A percentile compares a stretch with the other conserved stretches of the same genome.
Evolutionary conservation across 2,113 vertebrate species (phyloP).

Genomic region (Corydoras maculifer): DNA sequence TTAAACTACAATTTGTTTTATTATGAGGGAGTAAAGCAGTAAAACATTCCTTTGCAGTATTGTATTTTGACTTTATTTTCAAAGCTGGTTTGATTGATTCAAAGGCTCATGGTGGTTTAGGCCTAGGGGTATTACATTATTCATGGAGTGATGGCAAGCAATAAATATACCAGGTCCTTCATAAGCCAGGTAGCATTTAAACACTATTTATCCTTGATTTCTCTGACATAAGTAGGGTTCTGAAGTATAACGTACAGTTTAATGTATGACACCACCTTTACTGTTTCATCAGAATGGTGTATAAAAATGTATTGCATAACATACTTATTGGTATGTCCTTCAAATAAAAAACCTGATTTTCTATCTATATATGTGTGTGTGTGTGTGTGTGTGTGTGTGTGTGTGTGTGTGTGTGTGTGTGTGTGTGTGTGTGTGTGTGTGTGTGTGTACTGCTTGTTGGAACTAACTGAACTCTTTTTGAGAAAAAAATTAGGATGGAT

Average conservation of each 20-base stretch:
- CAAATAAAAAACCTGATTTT: no score
- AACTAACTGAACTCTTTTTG: no score
- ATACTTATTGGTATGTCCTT: no score
- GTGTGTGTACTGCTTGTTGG: no score
- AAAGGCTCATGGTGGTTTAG: conserved; percentile 30
- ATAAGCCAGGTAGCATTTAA: conserved; percentile 17
- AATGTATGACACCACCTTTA: no score
- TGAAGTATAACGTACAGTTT: not conserved
- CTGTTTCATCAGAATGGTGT: no score
- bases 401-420: no score
- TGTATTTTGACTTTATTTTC: conserved; percentile 2
- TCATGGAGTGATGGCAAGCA: conserved; percentile 41
- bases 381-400: no score
- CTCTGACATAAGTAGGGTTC: conserved; percentile 14
- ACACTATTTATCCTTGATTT: conserved; percentile 9
- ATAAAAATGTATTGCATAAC: no score
- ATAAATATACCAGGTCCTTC: conserved; percentile 1
- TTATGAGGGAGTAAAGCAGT: not conserved
- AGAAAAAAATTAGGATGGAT: no score
- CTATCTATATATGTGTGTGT: no score
- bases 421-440: no score
- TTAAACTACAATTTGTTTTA: conserved; percentile 6
- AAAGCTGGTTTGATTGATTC: conserved; percentile 7
- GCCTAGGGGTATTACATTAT: conserved; percentile 50
- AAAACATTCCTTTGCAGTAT: not conserved